Conservation (phyloP, 1,140 invertebrate genomes). For the Scaptomyza pallida region DNA sequence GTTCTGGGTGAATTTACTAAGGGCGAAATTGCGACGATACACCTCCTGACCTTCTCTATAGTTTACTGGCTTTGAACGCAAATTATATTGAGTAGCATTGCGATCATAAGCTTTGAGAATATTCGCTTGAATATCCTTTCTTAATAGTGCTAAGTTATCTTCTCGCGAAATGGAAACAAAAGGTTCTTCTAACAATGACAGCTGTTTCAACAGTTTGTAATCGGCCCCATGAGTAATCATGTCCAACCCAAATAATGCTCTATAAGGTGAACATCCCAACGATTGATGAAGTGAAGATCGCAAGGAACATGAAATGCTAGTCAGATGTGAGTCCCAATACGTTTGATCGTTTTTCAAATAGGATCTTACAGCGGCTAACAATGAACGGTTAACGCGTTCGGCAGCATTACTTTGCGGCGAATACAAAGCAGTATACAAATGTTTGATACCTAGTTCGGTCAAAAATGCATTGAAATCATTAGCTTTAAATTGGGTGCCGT, state of each 20-base stretch:
- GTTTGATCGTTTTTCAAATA: no score
- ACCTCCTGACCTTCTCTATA: no score
- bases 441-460: no score
- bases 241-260: constrained; percentile 21
- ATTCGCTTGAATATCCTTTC: constrained; percentile 7
- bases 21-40: no score
- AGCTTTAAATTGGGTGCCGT: no score
- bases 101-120: neutral
- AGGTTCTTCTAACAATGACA: constrained; percentile 10
- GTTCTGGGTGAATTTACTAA: no score
- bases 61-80: neutral
- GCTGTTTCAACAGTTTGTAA: neutral
- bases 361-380: no score
- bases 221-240: constrained; percentile 21
- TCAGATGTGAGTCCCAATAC: constrained; percentile 26
- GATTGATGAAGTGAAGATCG: constrained; percentile 19
- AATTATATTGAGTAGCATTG: constrained; percentile 6
- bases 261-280: constrained; percentile 20
- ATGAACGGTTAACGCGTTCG: no score
- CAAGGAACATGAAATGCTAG: constrained; percentile 19
- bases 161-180: neutral
- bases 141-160: neutral
- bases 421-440: no score
- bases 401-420: no score
- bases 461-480: no score